Evolutionary conservation across 2,888 invertebrate genomes (phyloP), one percentile per base, ranked within the genome.

Genomic region (Erannis defoliaria): DNA sequence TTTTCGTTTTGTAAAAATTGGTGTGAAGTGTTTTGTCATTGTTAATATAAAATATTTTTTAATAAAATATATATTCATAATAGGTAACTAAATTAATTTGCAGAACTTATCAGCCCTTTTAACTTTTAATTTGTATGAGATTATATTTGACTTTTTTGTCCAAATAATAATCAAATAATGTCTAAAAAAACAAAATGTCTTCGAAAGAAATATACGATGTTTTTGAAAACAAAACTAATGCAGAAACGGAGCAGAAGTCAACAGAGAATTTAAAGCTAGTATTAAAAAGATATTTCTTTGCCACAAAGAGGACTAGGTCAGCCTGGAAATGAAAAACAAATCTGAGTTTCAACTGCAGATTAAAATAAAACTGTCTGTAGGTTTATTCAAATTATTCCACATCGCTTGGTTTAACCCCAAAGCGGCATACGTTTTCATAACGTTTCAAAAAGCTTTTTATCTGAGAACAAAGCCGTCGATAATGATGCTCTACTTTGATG

Each of bases 401-500:
- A 74, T 73, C 80, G 78, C 75, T 76, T 75, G 71, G 72, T 75
- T 81, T 71, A 84, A 84, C 82, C 82, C 76, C 75, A 83, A 80
- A 83, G 79, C 77, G 77, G 80, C 86, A 89, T 89, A 88, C 84
- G 89, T 87, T 89, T 88, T 82, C 75, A 82, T 80, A 82, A 81
- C 75, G 76, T 76, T 77, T 71, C 73, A 54, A 85, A 77, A 85
- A 84, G 75, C 85, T 84, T 88, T 88, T 88, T 88, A 88, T 87
- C 84, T 83, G 67, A 71, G 71, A 72, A 76, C 78, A 85, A 89
- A 89, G 82, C 88, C 86, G 82, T 82, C 82, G 80, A 89, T 92
- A 90, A 90, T 90, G 89, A 90, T 82, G 82, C 81, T 84, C 76
- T n/a, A n/a, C n/a, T n/a, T n/a, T n/a, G n/a, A n/a, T n/a, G n/a